phyloP scores from a whole-genome alignment of 2,113 vertebrate species.

The Marcusenius ussheri region DNA sequence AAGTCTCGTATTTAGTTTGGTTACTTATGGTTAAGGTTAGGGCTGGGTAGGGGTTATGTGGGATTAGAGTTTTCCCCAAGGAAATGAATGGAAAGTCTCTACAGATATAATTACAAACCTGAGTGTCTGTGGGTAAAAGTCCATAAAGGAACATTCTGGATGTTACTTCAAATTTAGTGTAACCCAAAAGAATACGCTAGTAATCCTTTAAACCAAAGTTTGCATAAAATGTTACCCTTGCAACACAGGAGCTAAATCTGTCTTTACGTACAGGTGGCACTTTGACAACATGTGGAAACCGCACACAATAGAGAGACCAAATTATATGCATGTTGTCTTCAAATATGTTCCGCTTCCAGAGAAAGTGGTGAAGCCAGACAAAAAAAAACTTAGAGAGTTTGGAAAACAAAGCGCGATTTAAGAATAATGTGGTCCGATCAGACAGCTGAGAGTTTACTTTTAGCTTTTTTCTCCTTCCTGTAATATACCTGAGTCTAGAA shows the following conservation, averaged over 20 bases:
- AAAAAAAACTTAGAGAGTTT: neutral
- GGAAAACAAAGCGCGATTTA: neutral
- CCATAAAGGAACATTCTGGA: neutral
- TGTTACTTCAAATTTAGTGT: neutral
- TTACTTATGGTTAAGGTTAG: too few relatives aligned
- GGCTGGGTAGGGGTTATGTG: too few relatives aligned
- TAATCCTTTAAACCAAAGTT: neutral
- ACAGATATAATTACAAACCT: too few relatives aligned
- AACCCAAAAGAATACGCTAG: neutral
- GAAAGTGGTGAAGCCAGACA: neutral
- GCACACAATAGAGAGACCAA: neutral
- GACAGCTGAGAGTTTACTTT: neutral
- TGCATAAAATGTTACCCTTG: neutral
- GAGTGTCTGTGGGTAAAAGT: neutral
- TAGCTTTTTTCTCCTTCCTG: neutral
- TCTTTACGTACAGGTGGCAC: neutral
- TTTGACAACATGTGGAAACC: conserved; percentile 11
- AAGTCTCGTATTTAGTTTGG: too few relatives aligned
- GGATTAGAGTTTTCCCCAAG: too few relatives aligned
- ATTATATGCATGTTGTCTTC: neutral
- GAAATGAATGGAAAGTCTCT: too few relatives aligned
- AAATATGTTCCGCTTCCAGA: neutral
- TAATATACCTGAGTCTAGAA: neutral
- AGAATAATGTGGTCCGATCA: neutral
- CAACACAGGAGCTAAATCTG: neutral